phyloP scores from a whole-genome alignment of 23 tunicate species.

The Trididemnum clinides region DNA sequence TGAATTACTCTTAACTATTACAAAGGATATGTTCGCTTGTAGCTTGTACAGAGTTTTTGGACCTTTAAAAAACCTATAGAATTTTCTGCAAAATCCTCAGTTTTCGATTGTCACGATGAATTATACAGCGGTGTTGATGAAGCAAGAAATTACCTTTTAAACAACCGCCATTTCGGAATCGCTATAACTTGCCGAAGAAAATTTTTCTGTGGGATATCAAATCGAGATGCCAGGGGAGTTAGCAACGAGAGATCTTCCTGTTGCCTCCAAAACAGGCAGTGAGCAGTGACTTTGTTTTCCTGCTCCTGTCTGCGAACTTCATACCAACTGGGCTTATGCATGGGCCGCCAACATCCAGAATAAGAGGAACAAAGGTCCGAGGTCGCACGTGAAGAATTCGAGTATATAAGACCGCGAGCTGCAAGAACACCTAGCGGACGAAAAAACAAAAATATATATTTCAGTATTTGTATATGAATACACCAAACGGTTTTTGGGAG shows the following conservation, averaged over 20 bases:
- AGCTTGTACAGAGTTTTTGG: not conserved
- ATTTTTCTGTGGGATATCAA: conserved; percentile 39
- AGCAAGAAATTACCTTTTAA: conserved; percentile 41
- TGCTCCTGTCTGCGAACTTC: conserved; percentile 56
- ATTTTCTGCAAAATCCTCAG: not conserved
- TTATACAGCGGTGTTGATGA: not conserved
- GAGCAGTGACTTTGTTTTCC: conserved; percentile 48
- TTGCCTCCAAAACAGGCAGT: conserved; percentile 61
- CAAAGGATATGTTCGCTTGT: not conserved
- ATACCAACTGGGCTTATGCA: conserved; percentile 90
- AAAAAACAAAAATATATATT: too few relatives aligned
- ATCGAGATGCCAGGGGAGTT: not conserved
- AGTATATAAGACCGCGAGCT: conserved; percentile 62
- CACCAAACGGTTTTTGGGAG: too few relatives aligned
- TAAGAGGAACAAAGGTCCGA: conserved; percentile 49
- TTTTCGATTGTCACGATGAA: not conserved
- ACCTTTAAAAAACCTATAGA: too few relatives aligned
- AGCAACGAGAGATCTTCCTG: conserved; percentile 52
- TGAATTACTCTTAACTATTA: not conserved
- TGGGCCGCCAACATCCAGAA: conserved; percentile 82
- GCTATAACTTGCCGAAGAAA: conserved; percentile 42
- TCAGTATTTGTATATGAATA: too few relatives aligned
- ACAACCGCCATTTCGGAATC: conserved; percentile 59
- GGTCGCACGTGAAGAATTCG: conserved; percentile 83
- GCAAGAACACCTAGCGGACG: conserved; percentile 52